Evolutionary conservation across 2,113 vertebrate species (phyloP).

Genomic region (Seriola quinqueradiata): DNA sequence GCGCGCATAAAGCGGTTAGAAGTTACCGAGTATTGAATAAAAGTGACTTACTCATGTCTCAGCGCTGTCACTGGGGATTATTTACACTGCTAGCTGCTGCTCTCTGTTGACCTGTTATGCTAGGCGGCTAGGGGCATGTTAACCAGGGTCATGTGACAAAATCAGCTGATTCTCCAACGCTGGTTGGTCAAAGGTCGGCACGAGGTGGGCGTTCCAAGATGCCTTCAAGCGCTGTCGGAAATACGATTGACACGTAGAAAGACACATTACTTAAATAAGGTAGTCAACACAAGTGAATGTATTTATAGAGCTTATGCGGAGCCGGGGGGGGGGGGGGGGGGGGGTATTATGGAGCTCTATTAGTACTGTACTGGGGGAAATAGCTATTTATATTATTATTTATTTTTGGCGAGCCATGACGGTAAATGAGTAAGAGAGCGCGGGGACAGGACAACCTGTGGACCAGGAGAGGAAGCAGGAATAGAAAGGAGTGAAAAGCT

Average conservation of each 20-base stretch:
- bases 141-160: conserved; percentile 80
- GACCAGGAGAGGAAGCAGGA: too few species aligned
- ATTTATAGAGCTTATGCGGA: too few species aligned
- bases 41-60: conserved; percentile 65
- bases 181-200: conserved; percentile 68
- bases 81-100: not conserved
- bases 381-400: too few species aligned
- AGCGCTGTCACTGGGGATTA: not conserved
- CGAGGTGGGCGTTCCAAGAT: conserved; percentile 43
- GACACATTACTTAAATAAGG: too few species aligned
- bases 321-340: too few species aligned
- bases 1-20: not conserved
- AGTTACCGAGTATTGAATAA: accelerated
- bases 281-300: too few species aligned
- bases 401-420: too few species aligned
- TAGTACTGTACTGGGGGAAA: too few species aligned
- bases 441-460: too few species aligned
- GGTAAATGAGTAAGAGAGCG: too few species aligned
- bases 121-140: conserved; percentile 32
- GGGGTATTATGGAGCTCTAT: too few species aligned
- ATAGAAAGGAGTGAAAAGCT: too few species aligned
- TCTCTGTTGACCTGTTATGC: conserved; percentile 49
- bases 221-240: conserved; percentile 23
- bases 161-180: conserved; percentile 75
- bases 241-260: not conserved